These are phyloP conservation scores for Synergus umbraculus DNA, from an alignment of 2,888 invertebrate genomes.

Conservation along the genomic window DNA sequence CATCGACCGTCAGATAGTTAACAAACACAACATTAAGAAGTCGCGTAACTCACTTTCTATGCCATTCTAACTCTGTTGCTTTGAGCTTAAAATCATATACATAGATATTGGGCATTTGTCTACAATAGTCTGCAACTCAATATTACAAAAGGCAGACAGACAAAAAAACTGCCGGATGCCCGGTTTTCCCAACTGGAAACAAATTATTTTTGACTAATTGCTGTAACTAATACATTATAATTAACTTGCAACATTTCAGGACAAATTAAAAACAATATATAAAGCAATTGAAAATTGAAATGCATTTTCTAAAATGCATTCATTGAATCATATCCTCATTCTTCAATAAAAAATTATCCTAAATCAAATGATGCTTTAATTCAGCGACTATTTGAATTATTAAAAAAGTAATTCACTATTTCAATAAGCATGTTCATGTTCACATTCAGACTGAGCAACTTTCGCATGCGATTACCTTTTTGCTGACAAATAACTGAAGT, in stretches of 20 bases:
- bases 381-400: neutral
- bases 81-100: neutral
- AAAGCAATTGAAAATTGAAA: too few relatives aligned
- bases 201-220: constrained; percentile 37
- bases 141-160: constrained; percentile 31
- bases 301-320: neutral
- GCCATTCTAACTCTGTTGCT: constrained; percentile 54
- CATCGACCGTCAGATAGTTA: constrained; percentile 55
- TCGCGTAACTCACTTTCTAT: constrained; percentile 66
- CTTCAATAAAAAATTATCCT: neutral
- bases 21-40: constrained; percentile 56
- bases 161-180: constrained; percentile 31
- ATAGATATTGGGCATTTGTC: constrained; percentile 32
- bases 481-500: constrained; percentile 24
- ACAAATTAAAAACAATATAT: neutral
- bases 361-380: neutral
- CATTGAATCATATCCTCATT: neutral
- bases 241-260: neutral
- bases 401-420: neutral
- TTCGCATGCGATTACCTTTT: constrained; percentile 20
- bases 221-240: constrained; percentile 28
- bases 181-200: constrained; percentile 29
- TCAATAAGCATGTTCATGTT: neutral
- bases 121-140: neutral
- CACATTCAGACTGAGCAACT: constrained; percentile 16